Conservation (phyloP, 2,888 invertebrate genomes). For the Poecilobothrus nobilitatus region DNA sequence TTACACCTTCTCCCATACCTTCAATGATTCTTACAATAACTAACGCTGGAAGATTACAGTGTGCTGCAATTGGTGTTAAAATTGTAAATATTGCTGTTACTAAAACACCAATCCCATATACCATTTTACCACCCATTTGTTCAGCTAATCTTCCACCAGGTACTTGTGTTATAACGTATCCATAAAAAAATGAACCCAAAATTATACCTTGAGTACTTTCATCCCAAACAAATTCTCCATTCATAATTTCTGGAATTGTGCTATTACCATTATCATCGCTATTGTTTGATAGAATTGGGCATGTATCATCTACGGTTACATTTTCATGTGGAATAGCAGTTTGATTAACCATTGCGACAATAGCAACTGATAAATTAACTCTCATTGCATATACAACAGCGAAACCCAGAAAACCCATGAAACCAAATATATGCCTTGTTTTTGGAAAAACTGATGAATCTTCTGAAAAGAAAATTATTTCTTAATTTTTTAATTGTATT, state of each 20-base stretch:
- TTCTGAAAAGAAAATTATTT: conserved; percentile 22
- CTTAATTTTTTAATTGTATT: neutral
- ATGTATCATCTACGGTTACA: conserved; percentile 53
- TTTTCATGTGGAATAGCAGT: conserved; percentile 53
- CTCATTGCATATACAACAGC: conserved; percentile 85
- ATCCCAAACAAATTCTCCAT: conserved; percentile 70
- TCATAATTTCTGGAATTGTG: conserved; percentile 41
- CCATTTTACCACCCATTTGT: conserved; percentile 75
- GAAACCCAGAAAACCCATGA: conserved; percentile 80
- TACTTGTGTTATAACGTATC: conserved; percentile 70
- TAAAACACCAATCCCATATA: conserved; percentile 74
- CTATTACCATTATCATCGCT: conserved; percentile 39
- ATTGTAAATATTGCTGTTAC: conserved; percentile 75
- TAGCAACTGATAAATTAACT: conserved; percentile 85
- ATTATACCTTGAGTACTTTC: conserved; percentile 71
- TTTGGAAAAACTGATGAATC: conserved; percentile 43
- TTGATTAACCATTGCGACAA: conserved; percentile 87
- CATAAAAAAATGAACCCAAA: conserved; percentile 74
- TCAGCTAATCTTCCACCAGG: conserved; percentile 79
- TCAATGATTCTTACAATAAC: conserved; percentile 68
- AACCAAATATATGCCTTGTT: conserved; percentile 66
- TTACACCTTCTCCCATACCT: conserved; percentile 82
- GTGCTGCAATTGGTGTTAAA: conserved; percentile 73
- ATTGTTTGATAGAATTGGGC: conserved; percentile 42
- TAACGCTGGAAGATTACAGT: conserved; percentile 53